Evolutionary conservation across 2,797 vertebrate species (phyloP).

Genomic region (Lacerta bilineata): DNA sequence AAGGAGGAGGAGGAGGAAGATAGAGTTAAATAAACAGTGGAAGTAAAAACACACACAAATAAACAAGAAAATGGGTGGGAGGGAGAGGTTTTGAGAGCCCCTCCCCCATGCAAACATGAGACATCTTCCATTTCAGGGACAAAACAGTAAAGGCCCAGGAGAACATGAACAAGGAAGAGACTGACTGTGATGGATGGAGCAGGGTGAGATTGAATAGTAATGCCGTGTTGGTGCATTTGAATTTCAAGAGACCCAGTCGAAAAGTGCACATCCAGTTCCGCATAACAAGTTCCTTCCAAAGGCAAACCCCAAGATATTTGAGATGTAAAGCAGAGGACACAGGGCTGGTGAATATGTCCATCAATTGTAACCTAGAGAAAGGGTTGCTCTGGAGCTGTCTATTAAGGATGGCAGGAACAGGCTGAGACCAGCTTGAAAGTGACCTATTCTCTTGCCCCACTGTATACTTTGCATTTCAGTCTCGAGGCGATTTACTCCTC

Average conservation of each 20-base stretch:
- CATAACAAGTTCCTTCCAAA: conserved; percentile 24
- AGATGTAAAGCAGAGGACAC: conserved; percentile 3
- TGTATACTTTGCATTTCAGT: not conserved
- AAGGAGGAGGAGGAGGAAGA: not conserved
- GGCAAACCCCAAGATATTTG: conserved; percentile 1
- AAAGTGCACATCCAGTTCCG: conserved; percentile 15
- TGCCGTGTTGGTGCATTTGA: conserved; percentile 23
- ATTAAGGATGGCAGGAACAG: conserved; percentile 30
- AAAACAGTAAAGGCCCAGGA: not conserved
- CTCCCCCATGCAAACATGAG: not conserved
- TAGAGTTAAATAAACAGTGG: not conserved
- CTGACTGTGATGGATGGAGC: conserved; percentile 14
- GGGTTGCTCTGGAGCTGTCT: conserved; percentile 9
- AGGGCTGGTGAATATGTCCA: not conserved
- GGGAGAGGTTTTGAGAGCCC: not conserved
- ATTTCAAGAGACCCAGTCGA: not conserved
- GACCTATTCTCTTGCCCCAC: not conserved
- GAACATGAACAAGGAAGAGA: not conserved
- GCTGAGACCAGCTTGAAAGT: conserved; percentile 5
- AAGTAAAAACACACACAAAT: not conserved
- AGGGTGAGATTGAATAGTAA: not conserved
- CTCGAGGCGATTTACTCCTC: not conserved
- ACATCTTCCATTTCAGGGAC: not conserved
- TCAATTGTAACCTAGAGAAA: conserved; percentile 31
- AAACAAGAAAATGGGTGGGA: not conserved